These are phyloP conservation scores for Pachymerium ferrugineum DNA, from an alignment of 2,888 invertebrate genomes.

Conservation along the genomic window DNA sequence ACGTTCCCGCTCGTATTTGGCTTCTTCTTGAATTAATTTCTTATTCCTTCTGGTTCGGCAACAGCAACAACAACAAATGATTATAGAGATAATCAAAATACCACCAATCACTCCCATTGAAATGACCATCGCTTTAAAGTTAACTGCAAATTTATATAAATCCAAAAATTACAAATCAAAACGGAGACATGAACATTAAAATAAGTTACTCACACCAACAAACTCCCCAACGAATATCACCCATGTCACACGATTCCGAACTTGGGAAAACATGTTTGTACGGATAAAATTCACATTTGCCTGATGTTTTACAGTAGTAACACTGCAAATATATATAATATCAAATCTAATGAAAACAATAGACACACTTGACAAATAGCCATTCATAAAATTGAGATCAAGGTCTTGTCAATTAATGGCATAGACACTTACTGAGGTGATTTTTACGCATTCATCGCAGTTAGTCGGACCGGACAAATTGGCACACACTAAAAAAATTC, in stretches of 20 bases:
- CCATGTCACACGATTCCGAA: conserved; percentile 32
- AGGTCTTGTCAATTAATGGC: too few relatives aligned
- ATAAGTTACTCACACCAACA: conserved; percentile 36
- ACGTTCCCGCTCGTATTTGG: conserved; percentile 35
- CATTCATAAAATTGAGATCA: background rate
- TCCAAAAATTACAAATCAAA: background rate
- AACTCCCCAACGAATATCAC: conserved; percentile 36
- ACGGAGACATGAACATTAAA: background rate
- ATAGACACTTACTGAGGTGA: background rate
- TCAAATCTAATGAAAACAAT: background rate
- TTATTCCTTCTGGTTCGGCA: conserved; percentile 34
- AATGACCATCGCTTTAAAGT: conserved; percentile 36
- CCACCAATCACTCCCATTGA: conserved; percentile 33
- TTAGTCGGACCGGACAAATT: background rate
- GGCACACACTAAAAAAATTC: background rate
- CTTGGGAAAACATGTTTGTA: conserved; percentile 33
- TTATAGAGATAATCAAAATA: conserved; percentile 34
- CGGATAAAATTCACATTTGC: conserved; percentile 34
- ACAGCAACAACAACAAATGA: conserved; percentile 35
- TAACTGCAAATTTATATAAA: conserved; percentile 32
- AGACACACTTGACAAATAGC: background rate
- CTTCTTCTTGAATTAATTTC: conserved; percentile 32
- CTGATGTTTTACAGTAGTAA: conserved; percentile 35
- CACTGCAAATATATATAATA: conserved; percentile 33
- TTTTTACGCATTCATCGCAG: background rate